Percentiles rank a stretch among this genome's conserved stretches.
phyloP scores from a whole-genome alignment of 2,888 invertebrate genomes.

The Apocheima hispidaria region DNA sequence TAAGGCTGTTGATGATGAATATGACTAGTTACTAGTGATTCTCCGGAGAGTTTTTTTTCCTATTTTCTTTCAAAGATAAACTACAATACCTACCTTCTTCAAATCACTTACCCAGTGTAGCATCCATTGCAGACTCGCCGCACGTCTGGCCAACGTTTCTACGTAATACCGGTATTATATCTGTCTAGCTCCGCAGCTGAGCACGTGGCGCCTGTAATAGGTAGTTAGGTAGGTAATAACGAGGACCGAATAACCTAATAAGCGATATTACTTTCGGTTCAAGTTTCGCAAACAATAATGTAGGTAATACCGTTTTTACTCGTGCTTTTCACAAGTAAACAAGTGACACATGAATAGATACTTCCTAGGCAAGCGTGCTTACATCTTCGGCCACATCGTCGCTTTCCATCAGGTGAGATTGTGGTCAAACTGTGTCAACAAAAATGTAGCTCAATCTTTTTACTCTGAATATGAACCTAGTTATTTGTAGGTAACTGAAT shows the following conservation, averaged over 20 bases:
- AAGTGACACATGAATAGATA: no score
- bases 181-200: conserved; percentile 35
- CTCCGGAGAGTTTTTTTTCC: neutral
- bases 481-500: conserved; percentile 3
- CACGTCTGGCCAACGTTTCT: conserved; percentile 20
- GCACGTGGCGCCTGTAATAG: conserved; percentile 26
- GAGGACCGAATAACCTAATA: conserved; percentile 14
- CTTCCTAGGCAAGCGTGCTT: no score
- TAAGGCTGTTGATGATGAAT: no score
- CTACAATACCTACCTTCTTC: neutral
- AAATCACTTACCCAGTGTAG: conserved; percentile 12
- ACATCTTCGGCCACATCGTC: no score
- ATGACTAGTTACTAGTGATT: no score
- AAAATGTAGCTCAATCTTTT: conserved; percentile 9
- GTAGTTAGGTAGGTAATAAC: conserved; percentile 6
- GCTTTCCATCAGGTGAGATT: no score
- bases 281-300: neutral
- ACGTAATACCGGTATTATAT: conserved; percentile 33
- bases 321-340: no score
- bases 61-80: neutral
- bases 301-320: neutral
- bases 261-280: neutral
- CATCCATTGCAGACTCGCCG: neutral
- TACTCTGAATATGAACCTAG: neutral
- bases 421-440: no score